These are phyloP conservation scores for Forbesichthys agassizii DNA, from an alignment of 2,113 vertebrate species.

Conservation along the genomic window DNA sequence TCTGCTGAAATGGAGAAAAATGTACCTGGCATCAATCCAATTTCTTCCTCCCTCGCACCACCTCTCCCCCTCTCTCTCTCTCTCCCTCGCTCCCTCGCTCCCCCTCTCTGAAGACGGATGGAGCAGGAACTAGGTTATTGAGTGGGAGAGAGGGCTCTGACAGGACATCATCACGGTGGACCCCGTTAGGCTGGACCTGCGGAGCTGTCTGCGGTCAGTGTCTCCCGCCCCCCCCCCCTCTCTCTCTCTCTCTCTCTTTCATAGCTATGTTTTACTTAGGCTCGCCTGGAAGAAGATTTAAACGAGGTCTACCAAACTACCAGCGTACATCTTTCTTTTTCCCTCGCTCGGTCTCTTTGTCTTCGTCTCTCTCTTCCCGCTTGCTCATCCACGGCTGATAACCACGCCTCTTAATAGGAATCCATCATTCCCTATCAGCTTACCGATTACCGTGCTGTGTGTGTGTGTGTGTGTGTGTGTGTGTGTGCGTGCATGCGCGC, in stretches of 20 bases:
- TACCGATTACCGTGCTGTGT: slow-evolving; percentile 80
- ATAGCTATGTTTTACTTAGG: slow-evolving; percentile 90
- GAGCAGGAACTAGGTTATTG: too few relatives aligned
- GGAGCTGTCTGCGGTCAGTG: too few relatives aligned
- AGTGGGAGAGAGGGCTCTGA: too few relatives aligned
- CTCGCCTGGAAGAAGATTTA: slow-evolving; percentile 76
- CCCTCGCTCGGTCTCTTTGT: background rate
- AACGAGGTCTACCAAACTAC: too few relatives aligned
- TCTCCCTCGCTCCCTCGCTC: background rate
- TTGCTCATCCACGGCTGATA: slow-evolving; percentile 76
- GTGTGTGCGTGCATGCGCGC: too few relatives aligned
- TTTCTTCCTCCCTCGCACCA: slow-evolving; percentile 33
- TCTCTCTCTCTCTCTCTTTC: slow-evolving; percentile 2
- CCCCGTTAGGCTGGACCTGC: too few relatives aligned
- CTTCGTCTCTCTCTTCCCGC: background rate
- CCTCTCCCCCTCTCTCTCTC: slow-evolving; percentile 11
- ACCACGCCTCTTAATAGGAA: slow-evolving; percentile 88
- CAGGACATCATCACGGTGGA: too few relatives aligned
- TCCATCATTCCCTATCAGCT: slow-evolving; percentile 93
- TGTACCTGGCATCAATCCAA: too few relatives aligned
- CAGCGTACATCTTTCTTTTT: too few relatives aligned
- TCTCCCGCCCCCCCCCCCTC: background rate
- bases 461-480: slow-evolving; percentile 49
- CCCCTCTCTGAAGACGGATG: too few relatives aligned
- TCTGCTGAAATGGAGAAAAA: too few relatives aligned